Percentiles rank a stretch among this genome's conserved stretches.
These are phyloP conservation scores for Scotopteryx bipunctaria DNA, from an alignment of 2,888 invertebrate genomes.

Conservation along the genomic window DNA sequence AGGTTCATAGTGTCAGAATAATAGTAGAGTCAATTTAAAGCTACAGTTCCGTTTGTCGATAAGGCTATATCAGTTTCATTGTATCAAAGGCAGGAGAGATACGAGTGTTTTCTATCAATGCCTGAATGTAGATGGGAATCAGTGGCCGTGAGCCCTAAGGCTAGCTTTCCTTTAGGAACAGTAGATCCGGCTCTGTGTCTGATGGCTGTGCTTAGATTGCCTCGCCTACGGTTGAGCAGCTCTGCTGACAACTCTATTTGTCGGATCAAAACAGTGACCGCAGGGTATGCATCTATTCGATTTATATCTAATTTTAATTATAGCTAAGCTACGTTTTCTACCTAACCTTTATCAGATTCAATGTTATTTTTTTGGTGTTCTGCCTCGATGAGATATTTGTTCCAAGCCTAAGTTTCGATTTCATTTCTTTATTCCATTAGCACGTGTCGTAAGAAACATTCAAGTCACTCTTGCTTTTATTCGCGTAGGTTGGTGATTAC, in stretches of 20 bases:
- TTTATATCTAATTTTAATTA: conserved; percentile 7
- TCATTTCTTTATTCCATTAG: conserved; percentile 18
- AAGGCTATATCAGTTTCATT: background rate
- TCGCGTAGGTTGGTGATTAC: conserved; percentile 30
- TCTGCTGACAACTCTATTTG: conserved; percentile 64
- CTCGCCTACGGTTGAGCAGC: conserved; percentile 62
- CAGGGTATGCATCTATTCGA: background rate
- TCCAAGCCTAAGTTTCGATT: conserved; percentile 10
- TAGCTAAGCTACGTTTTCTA: background rate
- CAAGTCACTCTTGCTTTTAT: conserved; percentile 36
- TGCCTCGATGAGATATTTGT: conserved; percentile 7
- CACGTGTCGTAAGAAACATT: conserved; percentile 22
- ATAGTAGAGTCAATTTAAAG: background rate
- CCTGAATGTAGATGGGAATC: conserved; percentile 19
- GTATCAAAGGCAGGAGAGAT: background rate
- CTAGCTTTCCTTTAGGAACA: conserved; percentile 14
- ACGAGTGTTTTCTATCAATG: conserved; percentile 14
- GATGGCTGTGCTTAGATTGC: conserved; percentile 59
- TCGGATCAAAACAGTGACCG: conserved; percentile 36
- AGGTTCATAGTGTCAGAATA: too few species aligned
- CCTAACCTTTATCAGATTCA: background rate
- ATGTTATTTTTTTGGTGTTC: background rate
- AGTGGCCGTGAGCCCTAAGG: conserved; percentile 14
- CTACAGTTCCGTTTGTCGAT: background rate
- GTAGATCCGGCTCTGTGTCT: conserved; percentile 31